Base-by-base conservation (phyloP, 1,140 invertebrate species). In the Cyclina sinensis region DNA sequence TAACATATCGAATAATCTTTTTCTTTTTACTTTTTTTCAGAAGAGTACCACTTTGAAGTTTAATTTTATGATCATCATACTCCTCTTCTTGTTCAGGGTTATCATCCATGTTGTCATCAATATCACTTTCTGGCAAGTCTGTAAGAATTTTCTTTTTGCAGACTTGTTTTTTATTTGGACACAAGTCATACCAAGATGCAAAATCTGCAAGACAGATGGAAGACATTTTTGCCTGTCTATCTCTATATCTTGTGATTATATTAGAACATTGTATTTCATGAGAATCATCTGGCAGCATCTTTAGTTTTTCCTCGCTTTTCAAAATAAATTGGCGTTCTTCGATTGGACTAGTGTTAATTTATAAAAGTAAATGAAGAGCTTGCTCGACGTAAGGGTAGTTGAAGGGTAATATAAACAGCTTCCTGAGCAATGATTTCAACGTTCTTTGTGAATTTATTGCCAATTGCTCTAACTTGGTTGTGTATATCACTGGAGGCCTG, bases 361-460 rank as follows among this genome's bases (percentile, higher is more conserved):
- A n/a, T n/a, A n/a, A 92, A 37, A 83, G 90, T 90, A 78, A 39
- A 76, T 89, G 39, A 24, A 80, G 81, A 27, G 83, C 32, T 65
- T 74, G 78, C 39, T 39, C 35, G 37, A 37, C 89, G 74, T 24
- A 91, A 76, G 18, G 92, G 91, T 73, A 91, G 80, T 78, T 92
- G 91, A 11, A 91, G 48, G 7, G 88, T n/a, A 3, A 89, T 21
- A 59, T 90, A 90, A 83, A 65, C 43, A 24, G 88, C 86, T 82
- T 91, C 88, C 46, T 90, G 89, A 30, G 91, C 88, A 24, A 74
- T 39, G 88, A 65, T 68, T 30, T 83, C 80, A 65, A 83, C 30
- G n/a, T 32, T 27, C 57, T 54, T 57, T 39, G 65, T 43, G 39
- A 83, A 83, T 48, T 83, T 57, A 83, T 83, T 83, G 30, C 81